phyloP scores from a whole-genome alignment of 92 coral and sea anemone species.

The Galaxea fascicularis region DNA sequence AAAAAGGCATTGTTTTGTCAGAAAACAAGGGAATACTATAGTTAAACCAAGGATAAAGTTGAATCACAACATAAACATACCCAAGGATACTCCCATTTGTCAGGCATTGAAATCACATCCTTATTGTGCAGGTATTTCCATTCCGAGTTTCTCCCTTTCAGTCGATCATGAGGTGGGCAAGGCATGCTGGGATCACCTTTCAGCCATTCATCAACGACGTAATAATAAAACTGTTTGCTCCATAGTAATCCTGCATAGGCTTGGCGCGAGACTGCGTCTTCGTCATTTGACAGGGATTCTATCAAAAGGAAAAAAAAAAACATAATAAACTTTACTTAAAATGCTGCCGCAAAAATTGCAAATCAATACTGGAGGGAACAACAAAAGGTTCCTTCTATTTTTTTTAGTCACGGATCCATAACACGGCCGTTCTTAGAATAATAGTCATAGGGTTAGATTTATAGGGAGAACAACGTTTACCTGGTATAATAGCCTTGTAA shows the following conservation, averaged over 20 bases:
- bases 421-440: too few species aligned
- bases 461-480: too few species aligned
- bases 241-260: conserved; percentile 91
- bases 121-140: conserved; percentile 85
- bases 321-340: too few species aligned
- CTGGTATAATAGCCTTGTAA: conserved; percentile 79
- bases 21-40: too few species aligned
- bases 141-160: conserved; percentile 84
- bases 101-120: conserved; percentile 89
- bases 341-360: too few species aligned
- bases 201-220: conserved; percentile 86
- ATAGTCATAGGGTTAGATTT: too few species aligned
- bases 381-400: too few species aligned
- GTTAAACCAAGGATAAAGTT: too few species aligned
- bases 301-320: not conserved
- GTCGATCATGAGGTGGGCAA: conserved; percentile 70
- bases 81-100: conserved; percentile 97
- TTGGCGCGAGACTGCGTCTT: conserved; percentile 80
- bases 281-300: conserved; percentile 76
- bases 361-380: too few species aligned
- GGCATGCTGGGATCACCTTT: conserved; percentile 83
- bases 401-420: too few species aligned
- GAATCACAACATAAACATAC: too few species aligned
- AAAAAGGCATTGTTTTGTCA: too few species aligned
- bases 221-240: conserved; percentile 93